Evolutionary conservation across 2,888 invertebrate genomes (phyloP).

Genomic region (Automeris io): DNA sequence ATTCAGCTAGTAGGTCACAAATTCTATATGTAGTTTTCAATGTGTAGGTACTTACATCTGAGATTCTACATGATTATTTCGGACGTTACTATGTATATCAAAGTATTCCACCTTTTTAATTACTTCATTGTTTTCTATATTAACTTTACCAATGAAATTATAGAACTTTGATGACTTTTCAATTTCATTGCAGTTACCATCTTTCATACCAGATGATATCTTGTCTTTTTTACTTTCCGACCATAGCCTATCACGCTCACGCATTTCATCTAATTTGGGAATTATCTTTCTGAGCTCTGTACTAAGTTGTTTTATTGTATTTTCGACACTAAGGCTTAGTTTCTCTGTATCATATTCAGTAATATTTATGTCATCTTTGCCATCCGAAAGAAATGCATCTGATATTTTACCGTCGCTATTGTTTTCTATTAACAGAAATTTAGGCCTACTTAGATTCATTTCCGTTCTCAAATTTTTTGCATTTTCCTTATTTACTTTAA

Average conservation of each 20-base stretch:
- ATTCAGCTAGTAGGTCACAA: not conserved
- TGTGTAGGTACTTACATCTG: slow-evolving; percentile 31
- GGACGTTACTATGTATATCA: slow-evolving; percentile 15
- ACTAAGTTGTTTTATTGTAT: slow-evolving; percentile 65
- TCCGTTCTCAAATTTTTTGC: slow-evolving; percentile 55
- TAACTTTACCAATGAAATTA: slow-evolving; percentile 17
- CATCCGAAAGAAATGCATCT: slow-evolving; percentile 78
- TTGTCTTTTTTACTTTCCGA: slow-evolving; percentile 38
- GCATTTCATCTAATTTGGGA: slow-evolving; percentile 69
- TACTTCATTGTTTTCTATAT: slow-evolving; percentile 22
- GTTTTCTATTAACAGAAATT: slow-evolving; percentile 62
- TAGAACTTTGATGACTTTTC: slow-evolving; percentile 29
- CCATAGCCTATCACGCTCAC: slow-evolving; percentile 60
- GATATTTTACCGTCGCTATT: slow-evolving; percentile 61
- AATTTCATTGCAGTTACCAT: slow-evolving; percentile 62
- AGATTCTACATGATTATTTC: slow-evolving; percentile 23
- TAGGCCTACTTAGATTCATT: slow-evolving; percentile 65
- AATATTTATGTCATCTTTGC: slow-evolving; percentile 73
- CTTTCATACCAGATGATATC: slow-evolving; percentile 37
- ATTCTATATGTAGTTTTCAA: not conserved
- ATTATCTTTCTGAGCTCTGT: slow-evolving; percentile 68
- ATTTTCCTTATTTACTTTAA: slow-evolving; percentile 50
- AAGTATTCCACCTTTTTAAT: slow-evolving; percentile 17
- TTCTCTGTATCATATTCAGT: slow-evolving; percentile 60
- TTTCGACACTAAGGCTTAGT: slow-evolving; percentile 59